Base-by-base conservation (phyloP, 2,797 vertebrate genomes). In the Siniperca obscura region DNA sequence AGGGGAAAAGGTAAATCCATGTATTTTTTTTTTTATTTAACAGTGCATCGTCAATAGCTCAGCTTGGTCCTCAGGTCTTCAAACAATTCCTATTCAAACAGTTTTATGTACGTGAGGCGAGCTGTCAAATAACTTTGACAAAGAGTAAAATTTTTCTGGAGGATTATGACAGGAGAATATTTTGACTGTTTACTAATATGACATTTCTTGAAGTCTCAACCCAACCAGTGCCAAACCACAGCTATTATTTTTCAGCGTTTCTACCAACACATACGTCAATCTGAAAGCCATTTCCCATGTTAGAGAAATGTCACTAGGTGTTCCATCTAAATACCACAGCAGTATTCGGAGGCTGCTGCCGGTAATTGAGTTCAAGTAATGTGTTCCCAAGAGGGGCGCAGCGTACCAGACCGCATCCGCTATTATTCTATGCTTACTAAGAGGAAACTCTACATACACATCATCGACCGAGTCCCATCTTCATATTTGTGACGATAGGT, bases 361-460 rank as follows among this genome's bases (percentile, higher is more conserved):
- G 11, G 81, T 82, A 87, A 87, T 42, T 5, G 1, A 60, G 82
- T 72, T 87, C 74, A 86, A 72, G 82, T 87, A 74, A 69, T 14
- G 11, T 44, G 72, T 82, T 88, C 82, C 74, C 60, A 30, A 70
- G 25, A 66, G 69, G 77, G 81, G 42, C 70, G 61, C 25, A 36
- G 52, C 25, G 1, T 30, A 53, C 21, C 71, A 79, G 44, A 89
- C 92, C 91, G 88, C 92, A 93, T 93, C 92, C 91, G 87, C 73
- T 74, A 68, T 72, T 66, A 76, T 77, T 81, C 55, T 0, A 34
- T 66, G 68, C 73, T 70, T 70, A 69, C 70, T 38, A 7, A 88
- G 50, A 27, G 76, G 90, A 91, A 92, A 92, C 60, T 82, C 27
- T 22, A 46, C 85, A 79, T n/a, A 64, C 30, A 21, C 40, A 19